phyloP scores from a whole-genome alignment of 2,113 vertebrate species.

The Nibea albiflora region DNA sequence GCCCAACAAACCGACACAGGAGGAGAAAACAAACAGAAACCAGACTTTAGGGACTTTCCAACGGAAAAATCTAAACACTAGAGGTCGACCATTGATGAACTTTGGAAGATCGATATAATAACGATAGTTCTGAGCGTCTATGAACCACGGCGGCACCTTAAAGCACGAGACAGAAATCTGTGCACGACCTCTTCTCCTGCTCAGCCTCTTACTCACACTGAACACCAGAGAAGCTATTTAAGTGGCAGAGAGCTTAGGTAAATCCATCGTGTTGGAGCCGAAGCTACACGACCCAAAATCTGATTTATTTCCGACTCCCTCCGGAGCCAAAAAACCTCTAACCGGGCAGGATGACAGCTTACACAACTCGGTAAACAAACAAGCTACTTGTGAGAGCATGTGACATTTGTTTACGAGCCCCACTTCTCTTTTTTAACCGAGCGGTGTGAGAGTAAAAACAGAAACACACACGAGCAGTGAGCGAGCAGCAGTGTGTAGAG shows the following conservation, averaged over 20 bases:
- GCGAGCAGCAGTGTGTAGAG: not conserved
- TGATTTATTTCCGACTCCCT: not conserved
- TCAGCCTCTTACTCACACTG: no score
- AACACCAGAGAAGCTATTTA: not conserved
- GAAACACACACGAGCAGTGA: not conserved
- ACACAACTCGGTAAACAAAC: constrained; percentile 33
- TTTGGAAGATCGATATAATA: no score
- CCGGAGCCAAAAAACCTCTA: constrained; percentile 19
- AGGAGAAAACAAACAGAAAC: not conserved
- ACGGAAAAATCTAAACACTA: no score
- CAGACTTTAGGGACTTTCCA: no score
- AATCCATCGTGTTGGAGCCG: not conserved
- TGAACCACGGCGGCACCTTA: not conserved
- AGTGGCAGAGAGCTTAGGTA: not conserved
- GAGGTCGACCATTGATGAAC: no score
- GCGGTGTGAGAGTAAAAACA: not conserved
- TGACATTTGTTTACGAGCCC: constrained; percentile 38
- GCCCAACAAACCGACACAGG: not conserved
- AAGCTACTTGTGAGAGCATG: constrained; percentile 21
- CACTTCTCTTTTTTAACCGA: not conserved
- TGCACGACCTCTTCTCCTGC: not conserved
- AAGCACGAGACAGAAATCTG: not conserved
- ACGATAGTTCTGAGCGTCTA: no score
- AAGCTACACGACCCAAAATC: constrained; percentile 12
- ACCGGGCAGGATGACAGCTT: constrained; percentile 32